Percentiles rank a stretch among this genome's conserved stretches.
Conservation (phyloP, 2,113 vertebrate species). For the Deroptyus accipitrinus region DNA sequence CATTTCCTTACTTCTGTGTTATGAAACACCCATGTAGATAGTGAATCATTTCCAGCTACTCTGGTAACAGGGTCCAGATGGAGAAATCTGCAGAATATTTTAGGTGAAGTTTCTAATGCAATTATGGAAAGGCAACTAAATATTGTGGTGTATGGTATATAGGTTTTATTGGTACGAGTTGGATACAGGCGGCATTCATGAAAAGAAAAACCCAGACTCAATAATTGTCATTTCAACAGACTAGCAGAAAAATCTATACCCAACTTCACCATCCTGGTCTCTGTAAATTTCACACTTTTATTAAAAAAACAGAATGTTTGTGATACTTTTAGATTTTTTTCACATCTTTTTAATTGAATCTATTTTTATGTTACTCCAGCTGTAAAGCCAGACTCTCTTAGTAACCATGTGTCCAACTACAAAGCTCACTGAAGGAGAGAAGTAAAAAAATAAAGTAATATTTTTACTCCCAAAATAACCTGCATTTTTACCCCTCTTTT, state of each 20-base stretch:
- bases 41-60: not conserved
- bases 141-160: not conserved
- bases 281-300: not conserved
- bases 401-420: slow-evolving; percentile 17
- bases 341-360: slow-evolving; percentile 50
- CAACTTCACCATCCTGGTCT: not conserved
- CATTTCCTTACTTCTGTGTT: not conserved
- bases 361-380: slow-evolving; percentile 62
- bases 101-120: not conserved
- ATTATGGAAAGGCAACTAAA: slow-evolving; percentile 16
- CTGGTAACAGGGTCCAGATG: slow-evolving; percentile 4
- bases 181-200: not conserved
- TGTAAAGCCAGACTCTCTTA: slow-evolving; percentile 48
- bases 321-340: slow-evolving; percentile 16
- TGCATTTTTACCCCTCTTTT: not conserved
- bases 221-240: not conserved
- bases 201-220: not conserved
- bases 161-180: not conserved
- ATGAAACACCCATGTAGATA: not conserved
- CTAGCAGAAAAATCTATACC: not conserved
- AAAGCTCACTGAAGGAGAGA: not conserved
- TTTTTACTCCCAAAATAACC: slow-evolving; percentile 29
- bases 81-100: slow-evolving; percentile 11
- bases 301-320: not conserved
- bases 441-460: not conserved